Percentiles rank a stretch among this genome's conserved stretches.
Conservation (phyloP, 2,113 vertebrate species). For the Pomatostomus ruficeps region DNA sequence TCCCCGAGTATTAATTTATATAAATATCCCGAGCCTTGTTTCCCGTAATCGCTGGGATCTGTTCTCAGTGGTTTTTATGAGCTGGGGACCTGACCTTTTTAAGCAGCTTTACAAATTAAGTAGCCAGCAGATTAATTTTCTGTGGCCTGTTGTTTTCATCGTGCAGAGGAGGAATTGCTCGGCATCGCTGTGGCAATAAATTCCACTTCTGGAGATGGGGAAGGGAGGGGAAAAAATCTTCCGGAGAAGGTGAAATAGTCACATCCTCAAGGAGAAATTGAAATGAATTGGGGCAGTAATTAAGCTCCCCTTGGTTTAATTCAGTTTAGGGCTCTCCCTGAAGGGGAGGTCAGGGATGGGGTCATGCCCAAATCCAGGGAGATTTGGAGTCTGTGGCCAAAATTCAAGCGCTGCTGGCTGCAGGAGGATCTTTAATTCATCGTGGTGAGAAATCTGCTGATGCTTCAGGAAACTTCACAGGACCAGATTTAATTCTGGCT, state of each 20-base stretch:
- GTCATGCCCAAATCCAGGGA: not conserved
- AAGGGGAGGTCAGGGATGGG: not conserved
- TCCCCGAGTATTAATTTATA: conserved; percentile 12
- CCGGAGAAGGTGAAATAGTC: not conserved
- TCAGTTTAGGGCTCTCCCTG: not conserved
- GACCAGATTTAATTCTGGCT: not conserved
- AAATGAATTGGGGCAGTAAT: not conserved
- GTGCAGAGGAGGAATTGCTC: not conserved
- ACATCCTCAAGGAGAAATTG: not conserved
- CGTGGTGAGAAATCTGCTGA: not conserved
- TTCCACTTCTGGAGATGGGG: not conserved
- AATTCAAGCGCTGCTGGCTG: not conserved
- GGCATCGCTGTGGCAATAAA: not conserved
- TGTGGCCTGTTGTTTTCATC: not conserved
- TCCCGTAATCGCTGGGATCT: not conserved
- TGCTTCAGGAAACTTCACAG: not conserved
- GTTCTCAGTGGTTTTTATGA: not conserved
- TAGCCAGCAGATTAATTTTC: conserved; percentile 39
- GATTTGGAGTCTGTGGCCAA: not conserved
- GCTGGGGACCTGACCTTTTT: conserved; percentile 12
- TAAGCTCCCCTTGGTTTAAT: not conserved
- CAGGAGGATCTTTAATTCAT: not conserved
- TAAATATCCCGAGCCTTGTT: conserved; percentile 24
- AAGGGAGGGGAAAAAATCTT: not conserved
- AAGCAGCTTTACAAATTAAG: conserved; percentile 36